Evolutionary conservation across 2,797 vertebrate species (phyloP), one percentile per base, ranked within the genome.

Genomic region (Spea hammondii): DNA sequence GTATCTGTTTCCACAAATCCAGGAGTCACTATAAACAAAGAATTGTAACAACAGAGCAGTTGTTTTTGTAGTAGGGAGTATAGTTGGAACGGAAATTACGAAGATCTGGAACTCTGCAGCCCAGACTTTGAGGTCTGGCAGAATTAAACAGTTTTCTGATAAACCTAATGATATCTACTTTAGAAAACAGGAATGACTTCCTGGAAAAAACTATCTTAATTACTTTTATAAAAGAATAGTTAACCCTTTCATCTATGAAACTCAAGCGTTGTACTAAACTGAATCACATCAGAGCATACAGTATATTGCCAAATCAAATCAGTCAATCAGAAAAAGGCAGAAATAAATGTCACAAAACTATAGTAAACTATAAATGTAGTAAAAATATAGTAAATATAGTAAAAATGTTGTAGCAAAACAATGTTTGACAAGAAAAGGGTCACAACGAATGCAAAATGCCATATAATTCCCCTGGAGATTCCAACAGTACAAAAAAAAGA

Each of bases 111-210:
- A 64, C 62, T 45, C 10, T 51, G 73, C n/a, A 60, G 53, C 14
- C 12, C 55, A 80, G 65, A n/a, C 55, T 68, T 74, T 74, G 72
- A 64, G 72, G 78, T 80, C 73, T 59, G 51, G 59, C 59, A 70
- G 47, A 57, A 14, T 65, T 70, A 71, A 70, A 65, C 14, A 5
- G 48, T 70, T 55, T 65, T 71, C 10, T 67, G 53, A 80, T 66
- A 65, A 66, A 70, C 45, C 49, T 17, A 71, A 70, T n/a, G 60
- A 80, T 76, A 71, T 0, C 53, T 10, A 12, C 60, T 66, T 77
- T 45, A 66, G 11, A 50, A 57, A 59, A 46, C 5, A 69, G 8
- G 11, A 54, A 9, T 45, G 64, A 49, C 51, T 80, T 76, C 68
- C 60, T 66, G 45, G 48, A 77, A 65, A 53, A 49, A 32, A 60